phyloP scores from a whole-genome alignment of 2,113 vertebrate genomes.

The Rhea pennata region DNA sequence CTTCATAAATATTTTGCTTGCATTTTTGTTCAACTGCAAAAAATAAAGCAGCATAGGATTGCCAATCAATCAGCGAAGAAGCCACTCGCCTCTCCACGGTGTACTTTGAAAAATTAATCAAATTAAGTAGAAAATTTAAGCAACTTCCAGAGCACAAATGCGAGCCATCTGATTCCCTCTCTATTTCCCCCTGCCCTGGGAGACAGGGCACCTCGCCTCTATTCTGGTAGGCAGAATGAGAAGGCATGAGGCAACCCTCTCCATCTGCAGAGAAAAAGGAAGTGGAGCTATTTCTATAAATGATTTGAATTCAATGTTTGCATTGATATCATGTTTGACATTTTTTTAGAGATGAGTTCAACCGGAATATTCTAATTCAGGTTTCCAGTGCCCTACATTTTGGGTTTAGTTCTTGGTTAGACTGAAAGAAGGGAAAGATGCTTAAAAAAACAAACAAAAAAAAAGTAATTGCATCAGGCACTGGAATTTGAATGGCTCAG shows the following conservation, averaged over 20 bases:
- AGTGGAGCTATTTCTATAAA: not conserved
- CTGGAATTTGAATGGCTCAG: not conserved
- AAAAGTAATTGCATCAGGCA: not conserved
- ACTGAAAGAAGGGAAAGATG: not conserved
- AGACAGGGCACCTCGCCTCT: constrained; percentile 4
- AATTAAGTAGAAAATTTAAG: constrained; percentile 61
- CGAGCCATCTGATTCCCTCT: not conserved
- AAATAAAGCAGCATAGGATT: not conserved
- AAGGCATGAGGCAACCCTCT: not conserved
- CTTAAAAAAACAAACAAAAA: not conserved
- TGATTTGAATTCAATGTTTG: not conserved
- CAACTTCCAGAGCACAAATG: constrained; percentile 6
- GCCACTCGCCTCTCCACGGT: not conserved
- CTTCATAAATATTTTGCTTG: not conserved
- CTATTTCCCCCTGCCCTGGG: not conserved
- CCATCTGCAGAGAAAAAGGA: not conserved
- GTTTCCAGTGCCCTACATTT: not conserved
- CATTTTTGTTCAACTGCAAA: constrained; percentile 6
- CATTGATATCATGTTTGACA: not conserved
- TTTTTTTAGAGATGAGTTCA: not conserved
- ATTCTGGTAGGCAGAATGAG: not conserved
- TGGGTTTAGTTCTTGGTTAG: not conserved
- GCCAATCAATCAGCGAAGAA: constrained; percentile 14
- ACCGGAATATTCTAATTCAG: not conserved
- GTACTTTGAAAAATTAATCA: constrained; percentile 29